Evolutionary conservation across 2,797 vertebrate genomes (phyloP).

Genomic region (Neomorphus geoffroyi): DNA sequence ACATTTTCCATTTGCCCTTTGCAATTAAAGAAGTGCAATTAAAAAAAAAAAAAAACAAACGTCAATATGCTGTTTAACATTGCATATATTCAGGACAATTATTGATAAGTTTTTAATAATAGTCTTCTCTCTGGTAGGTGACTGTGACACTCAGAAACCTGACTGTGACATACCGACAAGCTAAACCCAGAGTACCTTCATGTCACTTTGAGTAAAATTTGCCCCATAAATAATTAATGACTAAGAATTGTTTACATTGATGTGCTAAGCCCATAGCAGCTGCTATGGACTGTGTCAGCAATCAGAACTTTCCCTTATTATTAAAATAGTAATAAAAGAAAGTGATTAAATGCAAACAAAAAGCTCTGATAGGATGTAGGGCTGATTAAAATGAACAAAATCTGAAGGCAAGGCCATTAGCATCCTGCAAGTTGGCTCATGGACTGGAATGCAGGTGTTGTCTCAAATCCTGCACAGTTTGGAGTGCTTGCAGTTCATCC

Average conservation of each 20-base stretch:
- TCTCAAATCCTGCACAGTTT: background rate
- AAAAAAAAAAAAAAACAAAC: background rate
- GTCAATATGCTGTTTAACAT: constrained; percentile 4
- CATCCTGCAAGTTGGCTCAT: background rate
- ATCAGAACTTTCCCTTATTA: background rate
- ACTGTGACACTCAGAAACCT: background rate
- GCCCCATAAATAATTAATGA: background rate
- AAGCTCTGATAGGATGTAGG: background rate
- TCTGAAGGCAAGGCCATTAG: background rate
- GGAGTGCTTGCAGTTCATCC: background rate
- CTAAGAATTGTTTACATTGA: background rate
- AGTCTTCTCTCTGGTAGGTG: background rate
- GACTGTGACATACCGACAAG: background rate
- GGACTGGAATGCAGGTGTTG: background rate
- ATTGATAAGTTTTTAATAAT: background rate
- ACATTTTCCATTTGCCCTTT: background rate
- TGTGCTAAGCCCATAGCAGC: background rate
- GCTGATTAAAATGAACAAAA: background rate
- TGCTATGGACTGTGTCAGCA: background rate
- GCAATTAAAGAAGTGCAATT: background rate
- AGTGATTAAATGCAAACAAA: background rate
- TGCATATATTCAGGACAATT: background rate
- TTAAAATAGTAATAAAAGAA: background rate
- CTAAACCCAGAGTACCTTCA: background rate
- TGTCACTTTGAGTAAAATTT: background rate